phyloP scores from a whole-genome alignment of 2,888 invertebrate genomes.

The Phasia obesa region DNA sequence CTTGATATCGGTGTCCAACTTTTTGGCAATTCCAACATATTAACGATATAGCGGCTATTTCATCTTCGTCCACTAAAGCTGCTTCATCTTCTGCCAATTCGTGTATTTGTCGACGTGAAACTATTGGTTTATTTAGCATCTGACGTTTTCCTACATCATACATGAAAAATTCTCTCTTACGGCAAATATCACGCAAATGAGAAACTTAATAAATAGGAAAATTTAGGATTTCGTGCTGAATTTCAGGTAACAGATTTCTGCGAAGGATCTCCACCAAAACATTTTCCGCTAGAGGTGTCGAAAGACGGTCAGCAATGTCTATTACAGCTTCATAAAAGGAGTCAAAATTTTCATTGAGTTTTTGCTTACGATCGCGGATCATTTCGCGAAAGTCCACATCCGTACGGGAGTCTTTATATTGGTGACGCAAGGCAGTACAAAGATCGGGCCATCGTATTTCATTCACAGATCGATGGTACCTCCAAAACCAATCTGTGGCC shows the following conservation, averaged over 20 bases:
- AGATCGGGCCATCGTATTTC: constrained; percentile 39
- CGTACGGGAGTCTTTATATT: constrained; percentile 50
- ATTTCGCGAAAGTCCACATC: constrained; percentile 55
- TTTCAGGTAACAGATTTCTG: constrained; percentile 42
- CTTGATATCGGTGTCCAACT: constrained; percentile 12
- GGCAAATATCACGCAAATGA: constrained; percentile 36
- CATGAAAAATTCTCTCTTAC: constrained; percentile 36
- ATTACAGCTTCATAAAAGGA: constrained; percentile 44
- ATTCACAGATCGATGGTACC: constrained; percentile 40
- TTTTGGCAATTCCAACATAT: constrained; percentile 36
- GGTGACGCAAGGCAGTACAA: constrained; percentile 38
- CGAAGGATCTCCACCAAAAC: constrained; percentile 37
- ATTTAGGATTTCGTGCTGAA: constrained; percentile 50
- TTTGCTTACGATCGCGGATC: constrained; percentile 49
- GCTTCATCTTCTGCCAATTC: not conserved
- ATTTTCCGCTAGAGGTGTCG: constrained; percentile 1
- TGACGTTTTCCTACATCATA: constrained; percentile 2
- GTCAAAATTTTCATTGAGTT: constrained; percentile 49
- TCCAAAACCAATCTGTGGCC: constrained; percentile 62
- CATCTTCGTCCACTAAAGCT: not conserved
- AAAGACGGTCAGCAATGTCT: constrained; percentile 40
- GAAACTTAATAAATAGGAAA: constrained; percentile 17
- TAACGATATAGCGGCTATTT: not conserved
- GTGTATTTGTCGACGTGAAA: not conserved
- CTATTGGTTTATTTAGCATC: not conserved